Base-by-base conservation (phyloP, 2,113 vertebrate genomes). In the Rhadina sibilatrix region DNA sequence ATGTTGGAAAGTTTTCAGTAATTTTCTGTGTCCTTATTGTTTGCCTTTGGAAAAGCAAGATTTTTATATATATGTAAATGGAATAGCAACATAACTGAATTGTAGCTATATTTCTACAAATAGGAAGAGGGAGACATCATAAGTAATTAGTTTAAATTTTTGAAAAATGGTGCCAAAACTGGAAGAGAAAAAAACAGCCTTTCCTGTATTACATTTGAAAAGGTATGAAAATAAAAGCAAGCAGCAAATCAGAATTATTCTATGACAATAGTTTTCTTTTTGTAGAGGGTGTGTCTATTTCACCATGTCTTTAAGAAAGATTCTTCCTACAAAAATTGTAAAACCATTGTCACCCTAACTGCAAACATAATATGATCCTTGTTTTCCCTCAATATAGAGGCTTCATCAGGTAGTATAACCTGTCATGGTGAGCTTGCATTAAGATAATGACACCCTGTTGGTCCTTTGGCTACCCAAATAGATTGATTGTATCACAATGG, bases 241-340 rank as follows among this genome's bases (percentile, higher is more conserved):
- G 15, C 8, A 54, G 20, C 12, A 66, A 57, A n/a, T 30, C 65
- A 64, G 22, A 79, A 61, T 50, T 52, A 42, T 1, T 30, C 6
- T 18, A 10, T 37, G 37, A 31, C 5, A 56, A 44, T 61, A 0
- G 0, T 30, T 66, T 56, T 56, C 15, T 24, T 49, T 75, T 66
- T 66, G 9, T 21, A 42, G 25, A 21, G 3, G 7, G 61, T 13
- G 4, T 61, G 24, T 22, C 5, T 9, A 8, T 47, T 84, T 71
- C 12, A 56, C 8, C 3, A 15, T 12, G 27, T 3, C 5, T 71
- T 80, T 72, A 42, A 76, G 25, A 81, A 59, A 57, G 11, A 44
- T 5, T 57, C 15, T 5, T 1, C 1, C 30, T 59, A 30, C 3
- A 68, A 35, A 74, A 74, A 54, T 4, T 89, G 25, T 30, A 38